These are phyloP conservation scores for Trypoxylus dichotomus DNA, from an alignment of 1,140 invertebrate species.

Conservation along the genomic window DNA sequence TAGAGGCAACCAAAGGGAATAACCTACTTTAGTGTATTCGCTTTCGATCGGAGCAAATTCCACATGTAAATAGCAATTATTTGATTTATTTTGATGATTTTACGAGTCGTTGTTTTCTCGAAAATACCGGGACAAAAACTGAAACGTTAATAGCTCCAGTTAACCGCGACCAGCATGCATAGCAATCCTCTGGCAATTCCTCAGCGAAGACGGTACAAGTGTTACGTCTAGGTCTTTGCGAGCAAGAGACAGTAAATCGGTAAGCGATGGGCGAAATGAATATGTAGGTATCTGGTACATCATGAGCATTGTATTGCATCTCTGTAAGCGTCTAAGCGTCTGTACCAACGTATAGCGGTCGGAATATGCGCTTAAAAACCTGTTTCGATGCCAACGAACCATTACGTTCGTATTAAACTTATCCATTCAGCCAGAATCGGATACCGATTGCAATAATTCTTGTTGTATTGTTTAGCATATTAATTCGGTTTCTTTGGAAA, in stretches of 20 bases:
- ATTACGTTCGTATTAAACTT: background rate
- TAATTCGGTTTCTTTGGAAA: too few relatives aligned
- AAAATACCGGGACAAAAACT: too few relatives aligned
- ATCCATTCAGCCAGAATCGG: background rate
- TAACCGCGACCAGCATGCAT: too few relatives aligned
- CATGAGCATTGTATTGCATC: background rate
- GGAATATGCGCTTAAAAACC: background rate
- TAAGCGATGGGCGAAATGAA: background rate
- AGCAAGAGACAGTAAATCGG: background rate
- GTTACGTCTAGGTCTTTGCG: background rate
- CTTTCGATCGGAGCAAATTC: too few relatives aligned
- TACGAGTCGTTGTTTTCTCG: too few relatives aligned
- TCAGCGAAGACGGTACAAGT: background rate
- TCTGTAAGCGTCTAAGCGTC: background rate
- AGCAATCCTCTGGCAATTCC: background rate
- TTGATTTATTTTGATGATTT: too few relatives aligned
- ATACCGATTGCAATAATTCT: too few relatives aligned
- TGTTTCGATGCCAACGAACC: background rate
- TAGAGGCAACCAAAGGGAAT: too few relatives aligned
- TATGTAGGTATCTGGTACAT: conserved; percentile 11
- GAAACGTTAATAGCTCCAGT: too few relatives aligned
- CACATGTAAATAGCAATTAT: too few relatives aligned
- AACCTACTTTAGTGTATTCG: too few relatives aligned
- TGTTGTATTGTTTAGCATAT: too few relatives aligned
- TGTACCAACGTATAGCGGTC: background rate